A percentile compares a stretch with the other conserved stretches of the same genome.
These are phyloP conservation scores for Nanorana parkeri DNA, from an alignment of 2,113 vertebrate genomes.

Conservation along the genomic window DNA sequence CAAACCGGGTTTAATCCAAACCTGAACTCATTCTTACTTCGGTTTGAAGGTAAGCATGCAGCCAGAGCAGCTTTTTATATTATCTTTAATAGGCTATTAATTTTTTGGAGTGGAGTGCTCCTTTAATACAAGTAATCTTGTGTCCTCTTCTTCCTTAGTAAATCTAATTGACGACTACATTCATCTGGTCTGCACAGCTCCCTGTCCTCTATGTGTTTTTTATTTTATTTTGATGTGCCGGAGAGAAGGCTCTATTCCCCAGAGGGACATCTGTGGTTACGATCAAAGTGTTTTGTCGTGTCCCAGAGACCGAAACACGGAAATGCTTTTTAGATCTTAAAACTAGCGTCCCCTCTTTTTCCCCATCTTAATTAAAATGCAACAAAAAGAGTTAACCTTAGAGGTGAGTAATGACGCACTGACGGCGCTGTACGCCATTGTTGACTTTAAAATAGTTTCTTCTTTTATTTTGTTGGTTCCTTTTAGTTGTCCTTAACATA, in stretches of 20 bases:
- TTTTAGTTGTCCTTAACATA: background rate
- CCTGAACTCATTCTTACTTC: too few relatives aligned
- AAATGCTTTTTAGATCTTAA: conserved; percentile 55
- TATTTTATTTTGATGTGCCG: conserved; percentile 38
- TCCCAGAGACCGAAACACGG: conserved; percentile 32
- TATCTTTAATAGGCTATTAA: too few relatives aligned
- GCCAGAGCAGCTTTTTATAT: too few relatives aligned
- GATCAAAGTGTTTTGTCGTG: conserved; percentile 55
- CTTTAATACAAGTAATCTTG: background rate
- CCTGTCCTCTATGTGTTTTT: background rate
- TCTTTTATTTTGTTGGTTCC: background rate
- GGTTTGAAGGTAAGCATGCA: too few relatives aligned
- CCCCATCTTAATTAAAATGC: conserved; percentile 48
- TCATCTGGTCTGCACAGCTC: background rate
- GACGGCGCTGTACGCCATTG: background rate
- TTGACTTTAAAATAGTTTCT: background rate
- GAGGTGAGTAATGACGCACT: conserved; percentile 21
- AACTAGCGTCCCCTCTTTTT: conserved; percentile 18
- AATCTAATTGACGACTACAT: conserved; percentile 3
- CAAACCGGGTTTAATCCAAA: too few relatives aligned
- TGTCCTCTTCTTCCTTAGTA: background rate
- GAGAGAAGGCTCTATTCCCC: conserved; percentile 10
- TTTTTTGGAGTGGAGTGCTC: too few relatives aligned
- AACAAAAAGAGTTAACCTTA: conserved; percentile 11
- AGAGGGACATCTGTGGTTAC: conserved; percentile 23